phyloP scores from a whole-genome alignment of 2,888 invertebrate species.

The Folsomia manolachei region DNA sequence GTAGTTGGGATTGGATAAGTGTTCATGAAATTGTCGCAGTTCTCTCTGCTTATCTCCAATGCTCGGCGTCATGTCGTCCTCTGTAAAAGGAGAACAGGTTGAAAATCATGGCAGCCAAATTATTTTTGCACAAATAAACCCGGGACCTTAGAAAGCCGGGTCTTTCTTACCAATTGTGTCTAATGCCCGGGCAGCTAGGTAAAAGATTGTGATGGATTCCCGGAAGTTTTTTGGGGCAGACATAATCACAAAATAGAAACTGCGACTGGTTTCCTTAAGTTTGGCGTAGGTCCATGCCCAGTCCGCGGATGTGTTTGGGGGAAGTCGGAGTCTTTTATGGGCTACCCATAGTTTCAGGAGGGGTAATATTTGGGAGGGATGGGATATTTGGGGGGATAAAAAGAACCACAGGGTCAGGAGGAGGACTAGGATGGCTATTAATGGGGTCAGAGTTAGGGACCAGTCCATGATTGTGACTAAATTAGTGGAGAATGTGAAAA shows the following conservation, averaged over 20 bases:
- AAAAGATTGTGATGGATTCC: not conserved
- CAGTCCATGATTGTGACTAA: no score
- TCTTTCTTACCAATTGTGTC: not conserved
- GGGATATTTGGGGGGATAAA: no score
- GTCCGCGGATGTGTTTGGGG: not conserved
- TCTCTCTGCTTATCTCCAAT: no score
- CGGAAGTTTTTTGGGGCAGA: not conserved
- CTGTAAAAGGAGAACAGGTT: not conserved
- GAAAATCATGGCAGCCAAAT: not conserved
- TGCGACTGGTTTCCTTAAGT: not conserved
- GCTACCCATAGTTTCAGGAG: not conserved
- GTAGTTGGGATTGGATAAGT: no score
- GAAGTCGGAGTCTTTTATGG: not conserved
- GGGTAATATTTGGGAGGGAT: not conserved
- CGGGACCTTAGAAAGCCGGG: not conserved
- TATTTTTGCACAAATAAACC: not conserved
- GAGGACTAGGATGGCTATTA: no score
- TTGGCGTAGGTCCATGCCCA: not conserved
- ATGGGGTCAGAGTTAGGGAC: no score
- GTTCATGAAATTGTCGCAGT: no score
- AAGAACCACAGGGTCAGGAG: no score
- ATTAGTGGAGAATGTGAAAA: no score
- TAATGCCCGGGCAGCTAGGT: not conserved
- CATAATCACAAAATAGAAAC: not conserved
- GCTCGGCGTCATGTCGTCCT: not conserved